phyloP scores from a whole-genome alignment of 1,140 invertebrate species.

The Drosophila tsacasi region DNA sequence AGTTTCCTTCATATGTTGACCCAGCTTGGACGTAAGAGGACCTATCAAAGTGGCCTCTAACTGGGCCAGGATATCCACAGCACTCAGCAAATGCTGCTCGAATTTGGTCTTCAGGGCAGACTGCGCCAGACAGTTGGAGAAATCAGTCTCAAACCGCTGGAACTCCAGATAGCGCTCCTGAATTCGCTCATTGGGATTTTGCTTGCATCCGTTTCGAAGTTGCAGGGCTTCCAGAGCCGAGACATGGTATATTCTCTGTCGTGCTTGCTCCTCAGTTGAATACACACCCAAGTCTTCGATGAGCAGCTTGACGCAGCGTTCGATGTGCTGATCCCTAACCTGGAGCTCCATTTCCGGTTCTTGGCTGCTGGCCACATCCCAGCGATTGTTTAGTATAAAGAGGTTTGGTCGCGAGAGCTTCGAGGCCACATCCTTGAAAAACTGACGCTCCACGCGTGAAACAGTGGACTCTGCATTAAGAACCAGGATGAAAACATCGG shows the following conservation, averaged over 20 bases:
- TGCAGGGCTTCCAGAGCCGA: conserved; percentile 97
- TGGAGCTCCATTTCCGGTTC: conserved; percentile 97
- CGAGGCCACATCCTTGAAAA: conserved; percentile 99
- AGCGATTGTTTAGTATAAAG: conserved; percentile 99
- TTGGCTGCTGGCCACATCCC: conserved; percentile 96
- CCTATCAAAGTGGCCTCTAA: conserved; percentile 86
- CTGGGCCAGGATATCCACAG: conserved; percentile 92
- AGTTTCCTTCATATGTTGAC: conserved; percentile 1
- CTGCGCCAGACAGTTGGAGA: conserved; percentile 98
- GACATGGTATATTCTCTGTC: conserved; percentile 98
- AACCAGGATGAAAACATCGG: conserved; percentile 99
- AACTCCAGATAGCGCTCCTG: conserved; percentile 97
- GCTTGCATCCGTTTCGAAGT: conserved; percentile 87
- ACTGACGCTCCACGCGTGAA: conserved; percentile 96
- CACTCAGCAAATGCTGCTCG: conserved; percentile 97
- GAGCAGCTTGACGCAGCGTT: conserved; percentile 96
- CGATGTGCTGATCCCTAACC: conserved; percentile 95
- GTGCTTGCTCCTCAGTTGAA: conserved; percentile 91
- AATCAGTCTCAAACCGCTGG: conserved; percentile 98
- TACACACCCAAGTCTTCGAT: conserved; percentile 97
- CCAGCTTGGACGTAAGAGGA: conserved; percentile 11
- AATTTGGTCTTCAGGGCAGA: conserved; percentile 99
- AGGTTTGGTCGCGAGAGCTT: conserved; percentile 99
- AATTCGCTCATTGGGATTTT: conserved; percentile 86
- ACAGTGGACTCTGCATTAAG: conserved; percentile 98